Base-by-base conservation (phyloP, 1,140 invertebrate genomes). In the Macrotrachela quadricornifera region DNA sequence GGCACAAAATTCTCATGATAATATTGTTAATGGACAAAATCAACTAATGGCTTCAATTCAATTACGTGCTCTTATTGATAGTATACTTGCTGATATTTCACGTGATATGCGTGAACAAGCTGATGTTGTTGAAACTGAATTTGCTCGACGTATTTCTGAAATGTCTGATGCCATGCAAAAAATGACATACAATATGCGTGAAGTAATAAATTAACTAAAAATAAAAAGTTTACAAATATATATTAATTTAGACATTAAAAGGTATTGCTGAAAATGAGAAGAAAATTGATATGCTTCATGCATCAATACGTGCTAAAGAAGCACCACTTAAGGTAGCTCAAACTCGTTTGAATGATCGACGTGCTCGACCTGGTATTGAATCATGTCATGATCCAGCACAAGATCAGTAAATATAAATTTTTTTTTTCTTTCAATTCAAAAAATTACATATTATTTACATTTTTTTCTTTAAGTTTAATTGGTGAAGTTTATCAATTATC, bases 1-100 rank as follows among this genome's bases (percentile, higher is more conserved):
- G 69, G 69, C 69, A n/a, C 68, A 46, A 15, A 71, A 61, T 67
- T 66, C 55, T 61, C 69, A 70, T 52, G 68, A 71, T 59, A 70
- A 70, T 54, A 68, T 71, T 56, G 64, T 67, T 0, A 59, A 62
- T 37, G 68, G 63, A 10, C 67, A 70, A 50, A 64, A 69, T 56
- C 67, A 70, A 57, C 59, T 68, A 43, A 71, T 70, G 68, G 64
- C 68, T 0, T 69, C 66, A 46, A 64, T 68, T 43, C 66, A 71
- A 61, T 57, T 71, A 46, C 58, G 68, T 51, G 63, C 63, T n/a
- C 54, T 71, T 44, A 63, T 70, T 21, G 65, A 71, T 52, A 70
- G 70, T 53, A 63, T 71, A 18, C 56, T 71, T 12, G 59, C 63
- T 15, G 68, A 70, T 50, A 70, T 67, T 18, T 67, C 68, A 17